Conservation (phyloP, 2,888 invertebrate genomes). For the Seira sanloemensis region DNA sequence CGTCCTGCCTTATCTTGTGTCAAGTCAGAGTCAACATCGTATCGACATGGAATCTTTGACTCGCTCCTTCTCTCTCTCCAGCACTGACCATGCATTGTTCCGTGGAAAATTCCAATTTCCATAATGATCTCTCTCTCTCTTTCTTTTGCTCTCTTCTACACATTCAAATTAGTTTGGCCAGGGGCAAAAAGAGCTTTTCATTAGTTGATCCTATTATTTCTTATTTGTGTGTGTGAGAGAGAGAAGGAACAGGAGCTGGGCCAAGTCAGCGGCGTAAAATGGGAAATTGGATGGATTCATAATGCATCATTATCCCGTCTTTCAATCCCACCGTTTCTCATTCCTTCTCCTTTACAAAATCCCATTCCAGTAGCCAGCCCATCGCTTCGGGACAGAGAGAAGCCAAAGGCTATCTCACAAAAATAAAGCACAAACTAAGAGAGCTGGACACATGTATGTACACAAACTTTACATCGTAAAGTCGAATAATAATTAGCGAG, state of each 20-base stretch:
- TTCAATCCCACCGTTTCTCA: background rate
- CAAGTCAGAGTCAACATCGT: no score
- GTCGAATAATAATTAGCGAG: no score
- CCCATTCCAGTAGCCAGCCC: background rate
- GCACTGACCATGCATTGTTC: no score
- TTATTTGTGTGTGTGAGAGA: no score
- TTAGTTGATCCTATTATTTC: constrained; percentile 1
- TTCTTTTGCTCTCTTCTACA: background rate
- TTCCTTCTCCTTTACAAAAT: background rate
- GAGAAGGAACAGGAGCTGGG: background rate
- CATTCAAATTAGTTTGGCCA: constrained; percentile 6
- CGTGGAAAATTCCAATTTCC: no score
- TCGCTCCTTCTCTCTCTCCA: no score
- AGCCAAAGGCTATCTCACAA: background rate
- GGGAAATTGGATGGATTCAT: constrained; percentile 14
- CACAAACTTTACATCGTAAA: background rate
- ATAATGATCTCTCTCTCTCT: background rate
- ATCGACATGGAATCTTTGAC: no score
- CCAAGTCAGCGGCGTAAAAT: background rate
- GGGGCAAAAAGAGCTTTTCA: background rate
- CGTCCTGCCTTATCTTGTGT: no score
- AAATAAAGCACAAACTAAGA: background rate
- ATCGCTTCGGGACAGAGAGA: background rate
- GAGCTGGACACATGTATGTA: background rate
- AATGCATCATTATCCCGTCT: constrained; percentile 16